A percentile compares a stretch with the other conserved stretches of the same genome.
Evolutionary conservation across 2,113 vertebrate genomes (phyloP).

Genomic region (Rattus norvegicus): DNA sequence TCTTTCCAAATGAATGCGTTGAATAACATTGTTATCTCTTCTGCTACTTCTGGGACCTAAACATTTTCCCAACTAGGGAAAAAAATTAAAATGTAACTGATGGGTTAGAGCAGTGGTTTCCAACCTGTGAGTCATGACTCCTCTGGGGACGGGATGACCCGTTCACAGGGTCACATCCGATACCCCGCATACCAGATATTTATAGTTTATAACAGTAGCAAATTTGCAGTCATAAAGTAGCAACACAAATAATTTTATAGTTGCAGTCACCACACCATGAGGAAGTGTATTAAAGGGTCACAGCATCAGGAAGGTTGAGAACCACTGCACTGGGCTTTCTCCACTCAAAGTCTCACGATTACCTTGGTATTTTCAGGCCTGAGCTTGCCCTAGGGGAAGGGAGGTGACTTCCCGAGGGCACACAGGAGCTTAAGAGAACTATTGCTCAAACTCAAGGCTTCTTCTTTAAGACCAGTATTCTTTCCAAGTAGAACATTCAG

Average conservation of each 20-base stretch:
- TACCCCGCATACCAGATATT: neutral
- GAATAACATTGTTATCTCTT: neutral
- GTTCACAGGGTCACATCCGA: neutral
- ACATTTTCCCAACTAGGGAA: neutral
- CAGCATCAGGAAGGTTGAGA: too few species aligned
- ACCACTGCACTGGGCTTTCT: too few species aligned
- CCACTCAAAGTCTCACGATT: too few species aligned
- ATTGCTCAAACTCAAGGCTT: neutral
- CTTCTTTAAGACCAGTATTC: neutral
- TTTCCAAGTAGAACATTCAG: neutral
- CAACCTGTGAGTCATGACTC: neutral
- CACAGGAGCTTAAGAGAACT: neutral
- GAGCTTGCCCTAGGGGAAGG: neutral
- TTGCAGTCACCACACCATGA: too few species aligned
- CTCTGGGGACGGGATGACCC: too few species aligned
- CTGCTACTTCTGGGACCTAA: neutral
- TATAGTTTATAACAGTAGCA: too few species aligned
- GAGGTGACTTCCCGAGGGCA: neutral
- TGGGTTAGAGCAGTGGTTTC: neutral
- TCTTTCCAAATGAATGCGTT: neutral
- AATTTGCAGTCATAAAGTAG: too few species aligned
- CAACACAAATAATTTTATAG: too few species aligned
- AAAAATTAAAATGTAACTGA: neutral
- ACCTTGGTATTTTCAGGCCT: too few species aligned
- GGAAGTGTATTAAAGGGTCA: too few species aligned